Evolutionary conservation across 2,888 invertebrate genomes (phyloP), one percentile per base, ranked within the genome.

Genomic region (Xanthorhoe designata): DNA sequence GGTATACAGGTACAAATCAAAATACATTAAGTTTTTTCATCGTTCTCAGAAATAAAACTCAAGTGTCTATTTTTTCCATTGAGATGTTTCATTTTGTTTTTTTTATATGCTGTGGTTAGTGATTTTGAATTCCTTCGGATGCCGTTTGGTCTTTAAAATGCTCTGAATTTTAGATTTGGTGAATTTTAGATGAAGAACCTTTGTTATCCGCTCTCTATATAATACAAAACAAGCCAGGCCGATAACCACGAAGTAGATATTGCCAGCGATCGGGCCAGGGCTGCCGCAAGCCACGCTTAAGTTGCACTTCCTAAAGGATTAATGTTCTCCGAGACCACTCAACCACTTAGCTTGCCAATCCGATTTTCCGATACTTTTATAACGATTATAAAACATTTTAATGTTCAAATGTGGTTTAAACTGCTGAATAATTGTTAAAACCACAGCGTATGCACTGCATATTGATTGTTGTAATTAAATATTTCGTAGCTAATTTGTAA

Each of bases 241-340:
- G 32, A 35, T 32, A 58, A 35, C 54, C 51, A 45, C 42, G 50
- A 24, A 38, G 17, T 58, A 47, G 53, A 47, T 52, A 35, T 45
- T 38, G n/a, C 55, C n/a, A 62, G 51, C 29, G 29, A 38, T 52
- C 18, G 47, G 45, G 0, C 15, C 60, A 35, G 61, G 52, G 51
- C 13, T 45, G 19, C n/a, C 52, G 45, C 59, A 57, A 66, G 35
- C 65, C 35, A 49, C 38, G 24, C 49, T 56, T 61, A 53, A 61
- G 51, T 52, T 51, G 50, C 52, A 56, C 59, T 49, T 35, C 8
- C 56, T 10, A 29, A 13, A 38, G 56, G 15, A 47, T 65, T 52
- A 60, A 55, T 51, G 60, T 18, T 38, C 52, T 60, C 38, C 49
- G 10, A 47, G 19, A 38, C 54, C 32, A 59, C 64, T 51, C 49